A percentile compares a stretch with the other conserved stretches of the same genome.
These are phyloP conservation scores for Caenorhabditis sp. DNA, from an alignment of 2,888 invertebrate species.

Conservation along the genomic window DNA sequence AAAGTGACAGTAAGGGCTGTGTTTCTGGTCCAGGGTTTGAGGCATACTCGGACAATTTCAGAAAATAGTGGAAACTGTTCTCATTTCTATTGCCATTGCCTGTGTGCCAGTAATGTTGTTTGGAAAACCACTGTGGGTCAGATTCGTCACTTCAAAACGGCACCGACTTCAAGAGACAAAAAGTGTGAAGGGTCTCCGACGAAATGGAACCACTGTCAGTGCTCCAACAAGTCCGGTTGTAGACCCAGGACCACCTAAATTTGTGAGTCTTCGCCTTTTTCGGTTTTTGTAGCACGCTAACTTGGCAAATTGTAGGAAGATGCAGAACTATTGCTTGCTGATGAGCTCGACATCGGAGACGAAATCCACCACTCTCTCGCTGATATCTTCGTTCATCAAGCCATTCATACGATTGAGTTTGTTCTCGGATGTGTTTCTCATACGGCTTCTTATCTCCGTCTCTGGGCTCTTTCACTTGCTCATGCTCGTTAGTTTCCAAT, in stretches of 20 bases:
- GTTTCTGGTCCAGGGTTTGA: too few species aligned
- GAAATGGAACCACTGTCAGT: constrained; percentile 41
- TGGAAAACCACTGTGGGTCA: constrained; percentile 78
- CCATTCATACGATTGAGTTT: constrained; percentile 98
- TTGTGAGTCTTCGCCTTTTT: constrained; percentile 13
- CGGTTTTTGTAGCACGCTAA: neutral
- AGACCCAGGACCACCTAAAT: constrained; percentile 10
- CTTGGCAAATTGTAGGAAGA: constrained; percentile 26
- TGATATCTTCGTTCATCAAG: constrained; percentile 84
- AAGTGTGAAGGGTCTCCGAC: constrained; percentile 36
- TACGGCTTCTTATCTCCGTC: constrained; percentile 97
- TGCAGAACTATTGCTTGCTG: constrained; percentile 38
- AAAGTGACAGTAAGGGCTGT: too few species aligned
- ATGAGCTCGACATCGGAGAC: constrained; percentile 43
- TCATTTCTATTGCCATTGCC: constrained; percentile 83
- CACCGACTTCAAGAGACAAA: constrained; percentile 23
- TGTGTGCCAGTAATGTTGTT: constrained; percentile 83
- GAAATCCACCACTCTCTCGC: constrained; percentile 55
- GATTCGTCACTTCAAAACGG: constrained; percentile 36
- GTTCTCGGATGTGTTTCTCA: constrained; percentile 98
- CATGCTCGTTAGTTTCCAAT: constrained; percentile 91
- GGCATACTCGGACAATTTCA: constrained; percentile 3
- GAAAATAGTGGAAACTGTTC: constrained; percentile 82
- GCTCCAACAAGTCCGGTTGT: constrained; percentile 40
- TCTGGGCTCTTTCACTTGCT: constrained; percentile 98